These are phyloP conservation scores for Athalia cordata DNA, from an alignment of 2,888 invertebrate genomes.

Conservation along the genomic window DNA sequence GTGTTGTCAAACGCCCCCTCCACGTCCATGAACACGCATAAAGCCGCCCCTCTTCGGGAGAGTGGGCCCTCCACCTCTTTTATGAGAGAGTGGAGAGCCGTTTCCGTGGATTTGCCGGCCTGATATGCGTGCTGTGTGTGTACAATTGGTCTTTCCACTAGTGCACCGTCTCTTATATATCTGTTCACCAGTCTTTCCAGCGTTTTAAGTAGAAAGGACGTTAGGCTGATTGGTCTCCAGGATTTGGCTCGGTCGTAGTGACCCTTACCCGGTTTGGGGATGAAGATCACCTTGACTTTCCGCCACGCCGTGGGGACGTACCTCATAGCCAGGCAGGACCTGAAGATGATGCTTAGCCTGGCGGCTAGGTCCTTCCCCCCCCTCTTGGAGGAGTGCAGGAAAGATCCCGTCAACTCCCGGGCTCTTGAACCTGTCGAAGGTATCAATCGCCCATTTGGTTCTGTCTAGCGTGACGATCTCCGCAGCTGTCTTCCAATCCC, in stretches of 20 bases:
- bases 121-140: conserved; percentile 47
- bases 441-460: conserved; percentile 43
- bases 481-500: not conserved
- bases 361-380: too few relatives aligned
- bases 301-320: too few relatives aligned
- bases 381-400: too few relatives aligned
- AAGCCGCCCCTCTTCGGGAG: not conserved
- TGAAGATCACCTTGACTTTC: too few relatives aligned
- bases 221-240: conserved; percentile 47
- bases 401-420: too few relatives aligned
- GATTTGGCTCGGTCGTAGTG: conserved; percentile 33
- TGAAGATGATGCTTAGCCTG: too few relatives aligned
- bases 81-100: not conserved
- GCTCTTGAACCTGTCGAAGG: too few relatives aligned
- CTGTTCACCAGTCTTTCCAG: conserved; percentile 50
- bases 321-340: too few relatives aligned
- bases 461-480: conserved; percentile 50
- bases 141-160: conserved; percentile 15
- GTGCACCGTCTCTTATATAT: conserved; percentile 34
- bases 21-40: conserved; percentile 49
- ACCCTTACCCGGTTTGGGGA: conserved; percentile 39
- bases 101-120: conserved; percentile 37
- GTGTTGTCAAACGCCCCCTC: conserved; percentile 50
- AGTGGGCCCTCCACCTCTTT: not conserved
- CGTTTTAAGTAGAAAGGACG: conserved; percentile 43